phyloP scores from a whole-genome alignment of 1,140 invertebrate genomes.

The Papilio xuthus region DNA sequence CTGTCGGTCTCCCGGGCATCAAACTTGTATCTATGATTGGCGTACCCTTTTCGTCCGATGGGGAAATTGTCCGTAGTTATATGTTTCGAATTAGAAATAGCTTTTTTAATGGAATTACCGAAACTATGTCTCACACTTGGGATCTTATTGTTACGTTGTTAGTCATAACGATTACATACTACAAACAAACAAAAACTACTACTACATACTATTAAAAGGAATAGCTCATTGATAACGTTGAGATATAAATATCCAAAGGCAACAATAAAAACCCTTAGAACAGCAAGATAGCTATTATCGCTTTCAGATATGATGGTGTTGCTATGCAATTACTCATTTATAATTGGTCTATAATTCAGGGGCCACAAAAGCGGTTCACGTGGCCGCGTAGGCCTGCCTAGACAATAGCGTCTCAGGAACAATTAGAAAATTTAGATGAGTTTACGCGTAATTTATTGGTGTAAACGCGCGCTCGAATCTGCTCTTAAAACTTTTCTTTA shows the following conservation, averaged over 20 bases:
- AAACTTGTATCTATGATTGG: constrained; percentile 37
- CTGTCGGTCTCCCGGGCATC: constrained; percentile 14
- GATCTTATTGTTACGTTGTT: not conserved
- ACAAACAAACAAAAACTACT: no score
- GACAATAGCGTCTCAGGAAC: constrained; percentile 48
- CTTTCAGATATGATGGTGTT: constrained; percentile 25
- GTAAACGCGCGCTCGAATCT: constrained; percentile 24
- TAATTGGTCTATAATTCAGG: constrained; percentile 52
- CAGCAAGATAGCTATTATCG: constrained; percentile 17
- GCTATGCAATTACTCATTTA: constrained; percentile 47
- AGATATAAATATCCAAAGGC: not conserved
- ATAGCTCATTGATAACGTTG: not conserved
- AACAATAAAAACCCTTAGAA: constrained; percentile 17
- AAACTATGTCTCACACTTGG: not conserved
- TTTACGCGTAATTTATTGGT: constrained; percentile 49
- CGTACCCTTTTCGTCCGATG: constrained; percentile 24
- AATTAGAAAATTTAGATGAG: constrained; percentile 53
- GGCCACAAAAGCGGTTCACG: constrained; percentile 42
- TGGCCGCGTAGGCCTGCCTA: constrained; percentile 39
- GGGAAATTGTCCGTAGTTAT: constrained; percentile 33
- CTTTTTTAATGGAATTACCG: constrained; percentile 28
- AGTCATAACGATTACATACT: not conserved
- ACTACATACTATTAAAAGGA: not conserved
- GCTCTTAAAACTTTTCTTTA: constrained; percentile 30
- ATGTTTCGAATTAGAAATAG: constrained; percentile 38